phyloP scores from a whole-genome alignment of 1,140 invertebrate species.

The Gryon sp. region DNA sequence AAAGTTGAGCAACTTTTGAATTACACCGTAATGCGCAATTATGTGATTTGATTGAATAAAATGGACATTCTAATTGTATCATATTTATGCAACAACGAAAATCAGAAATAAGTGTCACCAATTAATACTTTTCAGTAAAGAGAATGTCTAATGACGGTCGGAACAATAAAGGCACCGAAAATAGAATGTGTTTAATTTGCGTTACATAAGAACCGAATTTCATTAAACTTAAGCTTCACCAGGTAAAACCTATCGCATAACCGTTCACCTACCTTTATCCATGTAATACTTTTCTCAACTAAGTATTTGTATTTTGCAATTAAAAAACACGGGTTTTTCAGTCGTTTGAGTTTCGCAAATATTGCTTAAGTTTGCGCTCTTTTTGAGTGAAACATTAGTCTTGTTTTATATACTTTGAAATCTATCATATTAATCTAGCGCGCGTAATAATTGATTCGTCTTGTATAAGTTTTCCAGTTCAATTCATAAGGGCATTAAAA shows the following conservation, averaged over 20 bases:
- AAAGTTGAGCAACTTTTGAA: no score
- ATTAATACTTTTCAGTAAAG: constrained; percentile 20
- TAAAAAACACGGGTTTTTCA: neutral
- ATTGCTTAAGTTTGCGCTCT: constrained; percentile 17
- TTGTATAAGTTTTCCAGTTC: no score
- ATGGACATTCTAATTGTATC: neutral
- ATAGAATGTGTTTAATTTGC: constrained; percentile 4
- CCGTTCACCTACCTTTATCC: neutral
- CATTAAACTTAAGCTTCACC: neutral
- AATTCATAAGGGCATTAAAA: no score
- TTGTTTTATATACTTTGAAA: no score
- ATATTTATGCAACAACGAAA: constrained; percentile 27
- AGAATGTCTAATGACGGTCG: constrained; percentile 10
- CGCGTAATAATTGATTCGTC: no score
- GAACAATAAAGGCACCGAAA: neutral
- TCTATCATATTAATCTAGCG: no score
- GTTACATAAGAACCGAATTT: constrained; percentile 27
- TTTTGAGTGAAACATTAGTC: no score
- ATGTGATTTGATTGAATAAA: no score
- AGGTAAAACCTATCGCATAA: neutral
- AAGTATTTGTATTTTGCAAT: constrained; percentile 26
- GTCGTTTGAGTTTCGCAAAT: constrained; percentile 18
- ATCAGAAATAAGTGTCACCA: constrained; percentile 26
- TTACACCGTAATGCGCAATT: no score
- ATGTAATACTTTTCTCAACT: neutral